phyloP scores from a whole-genome alignment of 2,797 vertebrate genomes.

The Malacoctenus gilli region DNA sequence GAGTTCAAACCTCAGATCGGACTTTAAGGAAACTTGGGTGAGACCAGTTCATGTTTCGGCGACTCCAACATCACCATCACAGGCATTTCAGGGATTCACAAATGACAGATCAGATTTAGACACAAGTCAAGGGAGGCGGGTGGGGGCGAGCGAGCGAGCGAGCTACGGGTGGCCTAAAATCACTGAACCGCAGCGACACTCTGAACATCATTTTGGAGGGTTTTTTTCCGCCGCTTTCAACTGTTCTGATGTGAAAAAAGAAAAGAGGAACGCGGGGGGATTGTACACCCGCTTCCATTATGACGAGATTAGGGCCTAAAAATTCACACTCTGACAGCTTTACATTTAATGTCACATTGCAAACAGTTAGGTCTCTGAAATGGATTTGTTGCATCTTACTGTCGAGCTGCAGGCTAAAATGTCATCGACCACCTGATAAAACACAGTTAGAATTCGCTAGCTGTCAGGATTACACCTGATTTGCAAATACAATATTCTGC shows the following conservation, averaged over 20 bases:
- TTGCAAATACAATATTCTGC: no score
- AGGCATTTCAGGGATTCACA: constrained; percentile 6
- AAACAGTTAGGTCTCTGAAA: no score
- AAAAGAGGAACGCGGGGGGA: not conserved
- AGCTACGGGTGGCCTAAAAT: no score
- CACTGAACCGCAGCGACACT: not conserved
- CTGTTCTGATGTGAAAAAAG: not conserved
- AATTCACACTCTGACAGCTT: no score
- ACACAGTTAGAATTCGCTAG: no score
- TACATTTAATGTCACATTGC: no score
- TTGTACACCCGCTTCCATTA: not conserved
- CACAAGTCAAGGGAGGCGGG: not conserved
- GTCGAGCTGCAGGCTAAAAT: no score
- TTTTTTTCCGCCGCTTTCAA: not conserved
- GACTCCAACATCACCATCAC: not conserved
- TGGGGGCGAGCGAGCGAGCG: no score
- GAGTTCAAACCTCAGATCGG: not conserved
- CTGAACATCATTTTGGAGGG: not conserved
- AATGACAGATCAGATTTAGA: constrained; percentile 2
- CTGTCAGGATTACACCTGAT: no score
- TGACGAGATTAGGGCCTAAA: no score
- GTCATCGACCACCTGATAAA: no score
- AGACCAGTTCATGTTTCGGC: not conserved
- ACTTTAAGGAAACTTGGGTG: constrained; percentile 5
- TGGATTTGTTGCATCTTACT: no score